Percentiles rank a stretch among this genome's conserved stretches.
Evolutionary conservation across 2,113 vertebrate genomes (phyloP).

Genomic region (Eurypyga helias): DNA sequence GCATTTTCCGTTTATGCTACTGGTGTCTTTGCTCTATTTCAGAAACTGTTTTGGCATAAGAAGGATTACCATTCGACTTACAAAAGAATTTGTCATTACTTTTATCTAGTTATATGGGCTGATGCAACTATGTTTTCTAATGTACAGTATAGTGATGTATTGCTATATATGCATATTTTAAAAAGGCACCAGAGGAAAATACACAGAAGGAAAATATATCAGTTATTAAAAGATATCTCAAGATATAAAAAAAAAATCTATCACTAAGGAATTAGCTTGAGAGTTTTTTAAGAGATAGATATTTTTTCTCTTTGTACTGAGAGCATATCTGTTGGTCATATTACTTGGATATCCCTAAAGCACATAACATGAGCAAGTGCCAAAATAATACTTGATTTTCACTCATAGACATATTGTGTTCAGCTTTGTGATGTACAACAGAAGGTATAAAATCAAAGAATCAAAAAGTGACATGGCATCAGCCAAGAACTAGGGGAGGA

Average conservation of each 20-base stretch:
- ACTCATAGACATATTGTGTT: neutral
- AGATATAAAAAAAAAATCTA: neutral
- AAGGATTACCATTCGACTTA: neutral
- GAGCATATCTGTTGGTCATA: neutral
- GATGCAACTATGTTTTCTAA: neutral
- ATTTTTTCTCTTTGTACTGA: neutral
- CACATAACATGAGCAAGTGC: neutral
- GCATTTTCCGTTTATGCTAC: neutral
- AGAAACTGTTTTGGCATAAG: neutral
- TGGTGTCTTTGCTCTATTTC: neutral
- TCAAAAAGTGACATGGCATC: neutral
- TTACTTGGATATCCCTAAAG: neutral
- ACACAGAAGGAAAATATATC: neutral
- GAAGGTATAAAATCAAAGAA: neutral
- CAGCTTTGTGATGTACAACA: neutral
- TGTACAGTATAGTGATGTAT: neutral
- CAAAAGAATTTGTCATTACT: neutral
- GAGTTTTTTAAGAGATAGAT: neutral
- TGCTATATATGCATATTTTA: neutral
- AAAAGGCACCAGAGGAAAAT: neutral
- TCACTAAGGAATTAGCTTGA: neutral
- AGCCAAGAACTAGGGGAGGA: fast-evolving
- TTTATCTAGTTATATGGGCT: neutral
- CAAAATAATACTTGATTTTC: neutral
- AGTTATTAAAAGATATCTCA: neutral